phyloP scores from a whole-genome alignment of 2,113 vertebrate species.

The Rousettus leschenaultii region DNA sequence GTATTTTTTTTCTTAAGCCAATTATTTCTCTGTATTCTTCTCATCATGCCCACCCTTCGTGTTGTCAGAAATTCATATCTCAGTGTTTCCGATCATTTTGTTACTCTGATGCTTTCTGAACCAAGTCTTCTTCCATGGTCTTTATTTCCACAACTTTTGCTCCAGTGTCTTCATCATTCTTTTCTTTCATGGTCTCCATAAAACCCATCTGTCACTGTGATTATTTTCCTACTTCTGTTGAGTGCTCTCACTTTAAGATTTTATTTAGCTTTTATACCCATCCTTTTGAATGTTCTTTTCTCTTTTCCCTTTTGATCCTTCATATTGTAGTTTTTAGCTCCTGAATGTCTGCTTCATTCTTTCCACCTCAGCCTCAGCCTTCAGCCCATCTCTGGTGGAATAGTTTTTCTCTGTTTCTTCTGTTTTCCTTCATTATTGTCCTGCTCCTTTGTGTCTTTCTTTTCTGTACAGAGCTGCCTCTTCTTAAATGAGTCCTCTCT shows the following conservation, averaged over 20 bases:
- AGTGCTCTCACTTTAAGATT: neutral
- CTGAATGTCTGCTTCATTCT: neutral
- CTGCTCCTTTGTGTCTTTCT: neutral
- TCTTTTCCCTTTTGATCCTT: neutral
- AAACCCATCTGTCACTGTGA: neutral
- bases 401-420: neutral
- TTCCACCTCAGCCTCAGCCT: neutral
- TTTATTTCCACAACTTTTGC: neutral
- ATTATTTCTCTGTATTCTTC: neutral
- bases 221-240: neutral
- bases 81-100: neutral
- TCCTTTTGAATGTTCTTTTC: neutral
- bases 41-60: accelerated
- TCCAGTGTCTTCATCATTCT: neutral
- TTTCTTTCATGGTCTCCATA: neutral
- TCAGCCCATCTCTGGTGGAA: neutral
- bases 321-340: neutral
- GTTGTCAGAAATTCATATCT: neutral
- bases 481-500: neutral
- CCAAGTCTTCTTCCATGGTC: accelerated
- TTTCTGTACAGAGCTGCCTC: neutral
- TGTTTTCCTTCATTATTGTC: neutral
- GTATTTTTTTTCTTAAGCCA: neutral
- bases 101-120: neutral
- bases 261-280: neutral